phyloP scores from a whole-genome alignment of 1,140 invertebrate genomes.

The Calliphora vicina region DNA sequence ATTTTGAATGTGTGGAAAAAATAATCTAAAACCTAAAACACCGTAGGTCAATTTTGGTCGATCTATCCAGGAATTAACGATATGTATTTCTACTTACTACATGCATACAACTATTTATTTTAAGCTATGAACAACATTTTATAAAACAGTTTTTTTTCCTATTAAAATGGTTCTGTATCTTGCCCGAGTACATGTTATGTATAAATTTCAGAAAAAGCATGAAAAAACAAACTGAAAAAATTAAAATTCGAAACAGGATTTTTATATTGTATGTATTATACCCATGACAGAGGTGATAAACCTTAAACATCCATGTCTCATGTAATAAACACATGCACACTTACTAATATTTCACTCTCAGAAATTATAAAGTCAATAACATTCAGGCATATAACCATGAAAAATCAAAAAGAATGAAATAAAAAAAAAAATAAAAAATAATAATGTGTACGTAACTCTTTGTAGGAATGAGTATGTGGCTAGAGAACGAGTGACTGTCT shows the following conservation, averaged over 20 bases:
- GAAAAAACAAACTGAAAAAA: not conserved
- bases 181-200: not conserved
- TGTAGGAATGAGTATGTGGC: no score
- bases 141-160: no score
- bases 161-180: not conserved
- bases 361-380: not conserved
- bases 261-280: not conserved
- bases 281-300: not conserved
- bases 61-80: no score
- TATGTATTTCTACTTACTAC: no score
- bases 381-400: not conserved
- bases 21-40: no score
- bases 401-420: not conserved
- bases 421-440: not conserved
- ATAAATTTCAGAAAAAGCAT: not conserved
- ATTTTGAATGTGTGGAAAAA: no score
- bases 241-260: not conserved
- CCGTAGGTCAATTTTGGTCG: no score
- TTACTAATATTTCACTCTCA: not conserved
- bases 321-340: not conserved
- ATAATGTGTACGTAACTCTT: not conserved
- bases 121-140: no score
- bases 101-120: no score
- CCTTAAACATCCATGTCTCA: not conserved
- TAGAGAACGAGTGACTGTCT: no score